These are phyloP conservation scores for Sebastes variabilis DNA, from an alignment of 2,797 vertebrate species.

Conservation along the genomic window DNA sequence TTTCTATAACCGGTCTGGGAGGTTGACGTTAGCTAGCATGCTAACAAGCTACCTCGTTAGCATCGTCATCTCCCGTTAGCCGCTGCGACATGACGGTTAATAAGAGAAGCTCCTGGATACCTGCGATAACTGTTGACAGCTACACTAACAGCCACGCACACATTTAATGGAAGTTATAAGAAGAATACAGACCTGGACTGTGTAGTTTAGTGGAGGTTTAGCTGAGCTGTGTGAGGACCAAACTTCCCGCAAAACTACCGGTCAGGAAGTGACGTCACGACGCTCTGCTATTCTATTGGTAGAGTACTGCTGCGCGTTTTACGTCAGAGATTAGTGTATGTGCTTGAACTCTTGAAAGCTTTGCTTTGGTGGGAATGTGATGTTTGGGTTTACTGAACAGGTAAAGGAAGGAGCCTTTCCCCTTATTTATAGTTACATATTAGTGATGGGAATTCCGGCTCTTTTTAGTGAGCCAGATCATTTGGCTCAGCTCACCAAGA, in stretches of 20 bases:
- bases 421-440: background rate
- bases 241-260: conserved; percentile 80
- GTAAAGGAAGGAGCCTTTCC: no score
- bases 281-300: conserved; percentile 41
- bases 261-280: conserved; percentile 46
- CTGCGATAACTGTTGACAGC: background rate
- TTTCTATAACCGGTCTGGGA: no score
- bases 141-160: no score
- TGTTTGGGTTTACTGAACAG: background rate
- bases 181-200: conserved; percentile 40
- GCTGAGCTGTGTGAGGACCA: conserved; percentile 12
- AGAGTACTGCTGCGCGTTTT: background rate
- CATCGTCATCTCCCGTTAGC: background rate
- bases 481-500: no score
- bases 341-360: background rate
- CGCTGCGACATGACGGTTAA: background rate
- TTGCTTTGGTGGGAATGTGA: background rate
- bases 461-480: no score
- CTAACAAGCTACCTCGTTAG: conserved; percentile 27
- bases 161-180: accelerated
- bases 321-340: background rate
- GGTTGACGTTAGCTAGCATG: conserved; percentile 35
- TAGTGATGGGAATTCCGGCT: no score
- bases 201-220: background rate
- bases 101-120: accelerated